A percentile compares a stretch with the other conserved stretches of the same genome.
These are phyloP conservation scores for Linnaemya tessellans DNA, from an alignment of 2,888 invertebrate genomes.

Conservation along the genomic window DNA sequence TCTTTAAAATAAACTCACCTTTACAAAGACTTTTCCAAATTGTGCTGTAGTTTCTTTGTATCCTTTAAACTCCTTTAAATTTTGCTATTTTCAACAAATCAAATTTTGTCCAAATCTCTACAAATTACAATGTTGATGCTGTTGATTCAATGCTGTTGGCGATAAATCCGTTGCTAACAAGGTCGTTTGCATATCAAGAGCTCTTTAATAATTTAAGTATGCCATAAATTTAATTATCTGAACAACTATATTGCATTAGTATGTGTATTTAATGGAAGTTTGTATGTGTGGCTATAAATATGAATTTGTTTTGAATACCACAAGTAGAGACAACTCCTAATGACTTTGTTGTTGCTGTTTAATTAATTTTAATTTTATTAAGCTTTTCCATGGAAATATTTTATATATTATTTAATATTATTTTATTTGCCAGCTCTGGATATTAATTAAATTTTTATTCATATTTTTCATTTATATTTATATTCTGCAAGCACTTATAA, in stretches of 20 bases:
- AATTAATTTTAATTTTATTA: constrained; percentile 19
- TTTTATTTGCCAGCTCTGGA: not conserved
- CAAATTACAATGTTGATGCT: not conserved
- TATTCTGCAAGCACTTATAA: not conserved
- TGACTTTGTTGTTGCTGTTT: not conserved
- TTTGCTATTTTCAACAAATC: not conserved
- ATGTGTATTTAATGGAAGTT: not conserved
- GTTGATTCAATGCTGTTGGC: not conserved
- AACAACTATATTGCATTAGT: not conserved
- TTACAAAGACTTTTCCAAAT: not conserved
- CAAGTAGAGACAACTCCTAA: not conserved
- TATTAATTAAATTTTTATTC: not conserved
- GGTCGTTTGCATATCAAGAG: not conserved
- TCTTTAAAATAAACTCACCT: not conserved
- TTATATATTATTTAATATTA: constrained; percentile 9
- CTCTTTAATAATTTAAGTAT: not conserved
- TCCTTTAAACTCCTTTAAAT: not conserved
- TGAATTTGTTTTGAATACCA: constrained; percentile 3
- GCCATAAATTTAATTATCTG: not conserved
- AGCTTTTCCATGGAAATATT: not conserved
- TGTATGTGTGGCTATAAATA: no score
- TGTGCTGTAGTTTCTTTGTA: not conserved
- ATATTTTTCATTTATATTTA: not conserved
- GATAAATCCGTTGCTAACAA: not conserved
- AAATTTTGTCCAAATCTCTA: not conserved